These are phyloP conservation scores for Calliphora vomitoria DNA, from an alignment of 2,888 invertebrate species.

Conservation along the genomic window DNA sequence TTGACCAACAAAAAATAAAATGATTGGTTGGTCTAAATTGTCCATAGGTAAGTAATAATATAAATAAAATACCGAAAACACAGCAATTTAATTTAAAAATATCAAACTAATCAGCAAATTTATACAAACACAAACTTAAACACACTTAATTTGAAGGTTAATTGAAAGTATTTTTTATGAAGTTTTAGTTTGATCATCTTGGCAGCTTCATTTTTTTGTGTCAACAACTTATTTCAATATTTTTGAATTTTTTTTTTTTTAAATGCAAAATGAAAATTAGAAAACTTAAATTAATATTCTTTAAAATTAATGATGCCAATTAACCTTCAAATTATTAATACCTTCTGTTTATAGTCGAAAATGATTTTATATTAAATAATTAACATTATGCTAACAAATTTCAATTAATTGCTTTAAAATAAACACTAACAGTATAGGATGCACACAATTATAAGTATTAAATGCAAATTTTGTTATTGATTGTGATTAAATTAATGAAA, in stretches of 20 bases:
- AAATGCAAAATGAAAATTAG: not conserved
- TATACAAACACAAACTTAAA: not conserved
- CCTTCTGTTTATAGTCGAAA: not conserved
- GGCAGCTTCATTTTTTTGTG: not conserved
- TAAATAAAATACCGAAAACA: not conserved
- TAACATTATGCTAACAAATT: not conserved
- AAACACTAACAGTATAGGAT: too few relatives aligned
- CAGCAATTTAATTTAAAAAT: slow-evolving; percentile 4
- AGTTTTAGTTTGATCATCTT: not conserved
- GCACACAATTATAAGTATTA: too few relatives aligned
- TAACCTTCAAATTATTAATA: slow-evolving; percentile 2
- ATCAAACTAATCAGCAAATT: slow-evolving; percentile 9
- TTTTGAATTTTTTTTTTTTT: not conserved
- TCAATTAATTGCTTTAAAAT: not conserved
- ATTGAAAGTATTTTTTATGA: slow-evolving; percentile 48
- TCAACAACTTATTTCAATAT: not conserved
- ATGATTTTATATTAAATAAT: too few relatives aligned
- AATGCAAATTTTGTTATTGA: too few relatives aligned
- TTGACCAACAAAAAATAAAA: not conserved
- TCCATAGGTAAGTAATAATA: slow-evolving; percentile 13
- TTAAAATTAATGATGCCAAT: not conserved
- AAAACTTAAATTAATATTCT: not conserved
- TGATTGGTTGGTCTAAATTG: slow-evolving; percentile 45
- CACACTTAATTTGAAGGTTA: slow-evolving; percentile 56
- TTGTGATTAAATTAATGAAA: too few relatives aligned